A percentile compares a stretch with the other conserved stretches of the same genome.
phyloP scores from a whole-genome alignment of 2,888 invertebrate species.

The Synanthedon vespiformis region DNA sequence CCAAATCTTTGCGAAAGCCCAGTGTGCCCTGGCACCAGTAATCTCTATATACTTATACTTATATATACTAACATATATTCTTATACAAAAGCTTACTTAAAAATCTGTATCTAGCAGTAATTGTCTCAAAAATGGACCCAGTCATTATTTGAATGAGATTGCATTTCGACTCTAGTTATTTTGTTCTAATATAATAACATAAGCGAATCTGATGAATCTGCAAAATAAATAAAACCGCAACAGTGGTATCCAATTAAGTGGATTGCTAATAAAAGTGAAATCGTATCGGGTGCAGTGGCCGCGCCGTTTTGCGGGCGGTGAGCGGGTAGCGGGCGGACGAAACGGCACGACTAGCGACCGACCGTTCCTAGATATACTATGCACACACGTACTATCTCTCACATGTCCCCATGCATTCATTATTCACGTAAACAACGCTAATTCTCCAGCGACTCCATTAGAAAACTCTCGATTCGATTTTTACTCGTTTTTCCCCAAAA shows the following conservation, averaged over 20 bases:
- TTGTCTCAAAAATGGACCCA: too few species aligned
- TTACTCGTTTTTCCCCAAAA: too few species aligned
- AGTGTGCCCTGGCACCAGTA: too few species aligned
- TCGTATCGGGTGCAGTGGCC: slow-evolving; percentile 68
- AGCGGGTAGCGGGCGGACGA: slow-evolving; percentile 7
- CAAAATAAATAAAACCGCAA: slow-evolving; percentile 63
- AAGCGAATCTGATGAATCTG: slow-evolving; percentile 53
- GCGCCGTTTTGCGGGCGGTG: slow-evolving; percentile 19
- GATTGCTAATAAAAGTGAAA: slow-evolving; percentile 71
- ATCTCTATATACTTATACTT: too few species aligned
- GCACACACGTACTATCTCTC: background rate
- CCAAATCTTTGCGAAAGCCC: too few species aligned
- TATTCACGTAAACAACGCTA: background rate
- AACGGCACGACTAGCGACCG: slow-evolving; percentile 9
- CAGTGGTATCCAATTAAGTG: slow-evolving; percentile 68
- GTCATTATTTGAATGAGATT: too few species aligned
- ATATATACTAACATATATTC: too few species aligned
- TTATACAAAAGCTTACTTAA: too few species aligned
- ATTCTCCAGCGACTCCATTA: background rate
- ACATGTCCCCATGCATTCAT: background rate
- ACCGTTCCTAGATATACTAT: slow-evolving; percentile 1
- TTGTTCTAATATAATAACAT: slow-evolving; percentile 10
- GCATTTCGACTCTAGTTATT: background rate
- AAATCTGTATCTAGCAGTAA: too few species aligned
- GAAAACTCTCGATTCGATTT: too few species aligned